Percentiles rank a stretch among this genome's conserved stretches.
Conservation (phyloP, 2,797 vertebrate genomes). For the Zenarchopterus dispar region DNA sequence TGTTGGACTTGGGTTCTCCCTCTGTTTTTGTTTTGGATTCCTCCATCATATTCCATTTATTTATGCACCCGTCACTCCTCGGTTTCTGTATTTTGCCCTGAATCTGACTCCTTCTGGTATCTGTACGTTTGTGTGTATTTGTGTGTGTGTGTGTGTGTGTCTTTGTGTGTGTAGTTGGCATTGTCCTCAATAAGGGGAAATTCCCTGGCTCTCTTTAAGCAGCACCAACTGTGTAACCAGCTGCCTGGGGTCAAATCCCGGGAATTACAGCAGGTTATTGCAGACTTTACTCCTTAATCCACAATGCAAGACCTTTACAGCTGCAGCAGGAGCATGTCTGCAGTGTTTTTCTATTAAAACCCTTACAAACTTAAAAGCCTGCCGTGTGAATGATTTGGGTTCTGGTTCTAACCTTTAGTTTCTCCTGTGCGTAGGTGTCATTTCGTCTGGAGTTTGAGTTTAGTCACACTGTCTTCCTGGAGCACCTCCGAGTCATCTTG, state of each 20-base stretch:
- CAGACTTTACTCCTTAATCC: conserved; percentile 46
- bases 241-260: conserved; percentile 37
- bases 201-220: conserved; percentile 36
- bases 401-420: not conserved
- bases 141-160: conserved; percentile 18
- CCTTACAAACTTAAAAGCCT: not conserved
- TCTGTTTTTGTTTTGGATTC: conserved; percentile 39
- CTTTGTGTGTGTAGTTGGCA: conserved; percentile 17
- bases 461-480: conserved; percentile 87
- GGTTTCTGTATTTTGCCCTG: conserved; percentile 19
- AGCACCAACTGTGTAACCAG: conserved; percentile 35
- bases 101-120: conserved; percentile 5
- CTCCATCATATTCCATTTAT: conserved; percentile 22
- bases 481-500: conserved; percentile 86
- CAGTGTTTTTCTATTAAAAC: conserved; percentile 8
- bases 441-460: conserved; percentile 98
- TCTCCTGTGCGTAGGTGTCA: conserved; percentile 79
- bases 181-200: conserved; percentile 38
- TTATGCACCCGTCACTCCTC: not conserved
- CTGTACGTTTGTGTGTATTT: conserved; percentile 1
- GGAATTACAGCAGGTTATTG: conserved; percentile 63
- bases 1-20: not conserved
- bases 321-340: conserved; percentile 17
- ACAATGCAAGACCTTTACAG: conserved; percentile 35
- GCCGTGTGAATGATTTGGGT: not conserved